A percentile compares a stretch with the other conserved stretches of the same genome.
phyloP scores from a whole-genome alignment of 1,140 invertebrate genomes.

The Ostrea denselamellosa region DNA sequence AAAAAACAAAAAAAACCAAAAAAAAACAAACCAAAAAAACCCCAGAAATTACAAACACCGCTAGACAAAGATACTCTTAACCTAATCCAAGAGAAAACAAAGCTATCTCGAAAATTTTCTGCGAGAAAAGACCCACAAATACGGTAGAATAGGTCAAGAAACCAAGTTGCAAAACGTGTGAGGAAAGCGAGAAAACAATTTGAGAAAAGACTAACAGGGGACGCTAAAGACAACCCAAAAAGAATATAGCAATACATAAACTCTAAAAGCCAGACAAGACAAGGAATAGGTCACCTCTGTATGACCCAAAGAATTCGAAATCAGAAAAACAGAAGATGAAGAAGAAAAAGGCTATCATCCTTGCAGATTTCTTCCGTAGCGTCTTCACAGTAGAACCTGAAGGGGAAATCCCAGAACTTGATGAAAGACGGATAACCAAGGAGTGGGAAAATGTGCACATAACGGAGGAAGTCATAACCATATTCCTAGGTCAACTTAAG shows the following conservation, averaged over 20 bases:
- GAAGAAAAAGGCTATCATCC: constrained; percentile 39
- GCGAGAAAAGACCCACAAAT: not conserved
- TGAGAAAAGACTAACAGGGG: constrained; percentile 34
- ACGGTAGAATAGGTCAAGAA: constrained; percentile 41
- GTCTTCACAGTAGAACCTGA: constrained; percentile 41
- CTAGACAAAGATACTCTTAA: constrained; percentile 41
- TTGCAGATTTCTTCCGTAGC: constrained; percentile 45
- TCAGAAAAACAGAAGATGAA: no score
- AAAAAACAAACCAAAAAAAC: no score
- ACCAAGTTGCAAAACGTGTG: not conserved
- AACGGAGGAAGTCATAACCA: not conserved
- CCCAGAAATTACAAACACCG: constrained; percentile 29
- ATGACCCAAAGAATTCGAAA: no score
- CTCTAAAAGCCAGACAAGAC: no score
- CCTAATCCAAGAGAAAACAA: constrained; percentile 32
- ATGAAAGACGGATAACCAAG: not conserved
- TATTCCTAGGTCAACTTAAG: no score
- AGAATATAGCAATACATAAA: constrained; percentile 45
- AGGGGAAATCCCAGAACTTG: not conserved
- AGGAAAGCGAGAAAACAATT: constrained; percentile 7
- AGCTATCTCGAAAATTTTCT: not conserved
- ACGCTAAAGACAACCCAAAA: constrained; percentile 44
- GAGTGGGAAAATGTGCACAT: not conserved
- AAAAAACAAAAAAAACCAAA: no score
- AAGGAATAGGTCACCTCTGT: no score